Evolutionary conservation across 2,888 invertebrate species (phyloP), one percentile per base, ranked within the genome.

Genomic region (Synergus umbraculus): DNA sequence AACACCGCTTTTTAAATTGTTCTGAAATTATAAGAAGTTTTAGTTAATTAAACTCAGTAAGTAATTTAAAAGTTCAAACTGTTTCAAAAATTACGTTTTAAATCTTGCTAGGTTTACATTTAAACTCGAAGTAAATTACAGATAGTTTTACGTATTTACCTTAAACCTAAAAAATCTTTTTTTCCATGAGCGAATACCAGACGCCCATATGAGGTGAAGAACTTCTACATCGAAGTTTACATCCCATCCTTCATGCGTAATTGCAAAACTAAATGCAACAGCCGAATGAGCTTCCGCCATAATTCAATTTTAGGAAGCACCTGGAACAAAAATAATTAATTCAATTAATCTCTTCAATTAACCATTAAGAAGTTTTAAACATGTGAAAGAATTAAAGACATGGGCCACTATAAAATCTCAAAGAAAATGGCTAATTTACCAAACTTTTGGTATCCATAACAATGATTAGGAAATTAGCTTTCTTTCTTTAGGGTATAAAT

Each of bases 231-330:
- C 99, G 92, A 99, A 98, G 93, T 99, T 98, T 77, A 99, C 97
- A 90, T 98, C 97, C 94, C 99, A 97, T 86, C 99, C 99, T 92
- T 99, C 99, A 92, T 99, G 99, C 83, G 98, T 98, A 89, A 99
- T 98, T 73, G 97, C 95, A 93, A 99, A 99, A 78, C 98, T 98
- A 92, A 99, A 99, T 83, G 98, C 99, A 84, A 99, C 99, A 78
- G 99, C 99, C 84, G 97, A 96, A 93, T 99, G 99, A 86, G 99
- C 99, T 96, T 99, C 99, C 90, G 99, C 99, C 99, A 99, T 99
- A 13, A n/a, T n/a, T n/a, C 29, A 49, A 29, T 73, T 54, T 73
- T 29, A 54, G 54, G 10, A 43, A 46, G 58, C 7, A 58, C 4
- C 64, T 63, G 29, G 9, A 76, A 46, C 15, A 76, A n/a, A 76